A percentile compares a stretch with the other conserved stretches of the same genome.
These are phyloP conservation scores for Odontomyia ornata DNA, from an alignment of 2,888 invertebrate genomes.

Conservation along the genomic window DNA sequence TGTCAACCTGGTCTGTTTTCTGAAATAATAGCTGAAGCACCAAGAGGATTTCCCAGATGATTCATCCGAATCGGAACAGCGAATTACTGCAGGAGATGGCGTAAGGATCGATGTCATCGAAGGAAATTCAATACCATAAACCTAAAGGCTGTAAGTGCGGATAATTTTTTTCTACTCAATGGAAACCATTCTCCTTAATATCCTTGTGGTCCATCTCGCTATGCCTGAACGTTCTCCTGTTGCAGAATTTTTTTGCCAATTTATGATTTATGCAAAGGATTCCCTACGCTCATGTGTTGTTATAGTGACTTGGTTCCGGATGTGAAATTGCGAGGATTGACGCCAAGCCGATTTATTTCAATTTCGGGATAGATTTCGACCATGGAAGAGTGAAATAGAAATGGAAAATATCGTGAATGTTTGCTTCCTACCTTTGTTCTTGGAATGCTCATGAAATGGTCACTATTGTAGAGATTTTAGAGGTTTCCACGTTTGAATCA, in stretches of 20 bases:
- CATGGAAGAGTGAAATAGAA: neutral
- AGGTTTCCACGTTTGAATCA: neutral
- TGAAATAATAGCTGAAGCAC: too few species aligned
- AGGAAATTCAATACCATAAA: neutral
- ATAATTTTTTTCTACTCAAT: too few species aligned
- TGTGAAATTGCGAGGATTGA: constrained; percentile 20
- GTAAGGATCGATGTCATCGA: neutral
- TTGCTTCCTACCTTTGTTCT: neutral
- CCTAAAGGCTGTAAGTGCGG: neutral
- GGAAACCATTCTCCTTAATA: neutral
- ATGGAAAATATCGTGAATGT: neutral
- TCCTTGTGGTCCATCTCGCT: neutral
- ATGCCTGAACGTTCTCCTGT: too few species aligned
- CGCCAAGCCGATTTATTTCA: constrained; percentile 31
- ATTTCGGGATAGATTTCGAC: neutral
- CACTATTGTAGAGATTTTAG: neutral
- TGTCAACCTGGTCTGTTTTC: too few species aligned
- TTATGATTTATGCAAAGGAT: constrained; percentile 10
- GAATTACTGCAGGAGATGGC: too few species aligned
- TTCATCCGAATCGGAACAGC: too few species aligned
- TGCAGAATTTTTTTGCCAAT: constrained; percentile 11
- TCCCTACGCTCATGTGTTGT: neutral
- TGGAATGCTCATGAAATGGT: neutral
- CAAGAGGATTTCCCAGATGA: too few species aligned
- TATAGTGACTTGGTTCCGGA: constrained; percentile 14